These are phyloP conservation scores for Drosophila pachea DNA, from an alignment of 1,140 invertebrate genomes.

Conservation along the genomic window DNA sequence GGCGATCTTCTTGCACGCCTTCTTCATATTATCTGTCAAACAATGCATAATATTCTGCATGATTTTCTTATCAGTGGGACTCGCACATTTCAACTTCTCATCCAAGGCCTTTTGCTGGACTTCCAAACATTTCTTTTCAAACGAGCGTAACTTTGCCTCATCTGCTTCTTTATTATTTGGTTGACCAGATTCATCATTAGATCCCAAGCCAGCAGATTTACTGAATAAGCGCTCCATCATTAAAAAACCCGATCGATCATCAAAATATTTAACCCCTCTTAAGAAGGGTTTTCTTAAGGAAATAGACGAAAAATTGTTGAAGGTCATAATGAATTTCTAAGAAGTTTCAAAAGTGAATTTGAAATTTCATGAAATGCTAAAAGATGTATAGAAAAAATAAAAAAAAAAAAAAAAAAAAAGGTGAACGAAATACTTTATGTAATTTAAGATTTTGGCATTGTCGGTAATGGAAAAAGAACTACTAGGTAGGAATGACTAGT, in stretches of 20 bases:
- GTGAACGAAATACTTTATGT: no score
- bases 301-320: not conserved
- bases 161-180: not conserved
- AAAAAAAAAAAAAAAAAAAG: not conserved
- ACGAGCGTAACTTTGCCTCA: not conserved
- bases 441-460: no score
- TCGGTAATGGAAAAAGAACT: no score
- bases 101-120: conserved; percentile 2
- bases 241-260: not conserved
- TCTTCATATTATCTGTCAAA: conserved; percentile 2
- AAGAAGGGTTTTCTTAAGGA: not conserved
- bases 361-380: not conserved
- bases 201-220: no score
- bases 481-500: no score
- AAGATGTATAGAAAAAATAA: conserved; percentile 28
- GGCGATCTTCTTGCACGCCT: conserved; percentile 2
- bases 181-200: not conserved
- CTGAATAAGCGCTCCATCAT: no score
- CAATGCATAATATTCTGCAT: not conserved
- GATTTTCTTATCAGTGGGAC: not conserved
- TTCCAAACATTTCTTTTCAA: conserved; percentile 7
- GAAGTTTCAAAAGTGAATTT: not conserved
- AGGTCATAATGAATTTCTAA: conserved; percentile 14
- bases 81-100: not conserved
- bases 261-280: not conserved